Conservation (phyloP, 2,888 invertebrate genomes). For the Agrotis puta region DNA sequence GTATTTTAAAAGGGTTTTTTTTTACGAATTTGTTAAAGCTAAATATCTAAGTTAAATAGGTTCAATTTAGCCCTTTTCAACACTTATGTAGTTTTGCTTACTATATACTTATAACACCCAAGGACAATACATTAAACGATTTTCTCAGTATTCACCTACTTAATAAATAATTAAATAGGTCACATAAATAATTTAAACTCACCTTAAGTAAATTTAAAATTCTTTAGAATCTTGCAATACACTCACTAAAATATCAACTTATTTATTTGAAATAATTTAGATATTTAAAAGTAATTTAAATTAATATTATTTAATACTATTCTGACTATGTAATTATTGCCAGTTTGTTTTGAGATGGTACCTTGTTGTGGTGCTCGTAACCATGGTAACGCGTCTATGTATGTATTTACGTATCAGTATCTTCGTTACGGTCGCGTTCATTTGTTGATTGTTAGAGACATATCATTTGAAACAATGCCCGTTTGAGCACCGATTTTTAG, state of each 20-base stretch:
- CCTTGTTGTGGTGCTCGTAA: conserved; percentile 75
- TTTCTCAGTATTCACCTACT: neutral
- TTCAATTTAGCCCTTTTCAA: neutral
- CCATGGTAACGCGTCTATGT: conserved; percentile 72
- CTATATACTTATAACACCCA: conserved; percentile 5
- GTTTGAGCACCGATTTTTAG: too few species aligned
- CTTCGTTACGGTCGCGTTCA: conserved; percentile 42
- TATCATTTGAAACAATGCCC: neutral
- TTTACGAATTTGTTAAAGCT: neutral
- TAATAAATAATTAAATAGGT: conserved; percentile 36
- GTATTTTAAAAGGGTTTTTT: too few species aligned
- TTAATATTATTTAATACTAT: conserved; percentile 1
- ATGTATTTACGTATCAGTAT: conserved; percentile 11
- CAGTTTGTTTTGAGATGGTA: conserved; percentile 59
- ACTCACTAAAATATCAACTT: neutral
- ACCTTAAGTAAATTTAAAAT: conserved; percentile 15
- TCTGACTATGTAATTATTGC: neutral
- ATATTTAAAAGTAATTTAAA: neutral
- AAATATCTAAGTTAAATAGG: too few species aligned
- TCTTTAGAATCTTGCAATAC: neutral
- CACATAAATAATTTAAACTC: conserved; percentile 21
- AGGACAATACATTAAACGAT: conserved; percentile 22
- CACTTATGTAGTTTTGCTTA: neutral
- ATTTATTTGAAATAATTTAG: neutral
- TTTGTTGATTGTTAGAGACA: conserved; percentile 1